Conservation (phyloP, 1,140 invertebrate species). For the Pseudomyrmex flavicornis region DNA sequence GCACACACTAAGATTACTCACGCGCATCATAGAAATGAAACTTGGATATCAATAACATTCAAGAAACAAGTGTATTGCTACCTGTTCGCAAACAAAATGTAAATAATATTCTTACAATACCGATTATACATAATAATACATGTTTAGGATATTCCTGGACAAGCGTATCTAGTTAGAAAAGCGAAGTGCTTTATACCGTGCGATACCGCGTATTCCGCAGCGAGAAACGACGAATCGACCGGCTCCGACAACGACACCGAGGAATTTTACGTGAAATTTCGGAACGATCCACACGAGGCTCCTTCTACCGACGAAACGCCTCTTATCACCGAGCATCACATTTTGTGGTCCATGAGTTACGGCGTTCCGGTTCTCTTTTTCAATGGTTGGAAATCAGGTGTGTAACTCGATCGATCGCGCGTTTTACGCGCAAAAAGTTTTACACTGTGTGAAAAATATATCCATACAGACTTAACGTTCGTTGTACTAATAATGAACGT, state of each 20-base stretch:
- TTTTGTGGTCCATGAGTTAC: conserved; percentile 87
- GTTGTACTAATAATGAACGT: no score
- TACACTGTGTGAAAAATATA: no score
- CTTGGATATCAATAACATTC: not conserved
- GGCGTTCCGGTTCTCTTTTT: conserved; percentile 87
- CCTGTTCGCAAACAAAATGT: no score
- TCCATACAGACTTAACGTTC: no score
- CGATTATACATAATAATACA: not conserved
- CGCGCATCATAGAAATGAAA: no score
- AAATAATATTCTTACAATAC: not conserved
- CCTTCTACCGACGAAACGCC: conserved; percentile 73
- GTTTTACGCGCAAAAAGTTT: no score
- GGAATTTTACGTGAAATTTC: conserved; percentile 66
- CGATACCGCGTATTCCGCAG: conserved; percentile 25
- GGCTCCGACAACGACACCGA: not conserved
- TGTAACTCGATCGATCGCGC: conserved; percentile 17
- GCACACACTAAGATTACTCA: no score
- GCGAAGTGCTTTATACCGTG: conserved; percentile 75
- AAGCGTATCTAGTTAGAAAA: conserved; percentile 78
- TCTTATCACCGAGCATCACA: conserved; percentile 82
- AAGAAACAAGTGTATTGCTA: not conserved
- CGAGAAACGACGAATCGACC: conserved; percentile 48
- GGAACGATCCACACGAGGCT: conserved; percentile 80
- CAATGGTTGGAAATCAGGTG: conserved; percentile 84
- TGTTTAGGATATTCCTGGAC: conserved; percentile 74